A percentile compares a stretch with the other conserved stretches of the same genome.
Evolutionary conservation across 2,797 vertebrate species (phyloP).

Genomic region (Sebastes iracundus): DNA sequence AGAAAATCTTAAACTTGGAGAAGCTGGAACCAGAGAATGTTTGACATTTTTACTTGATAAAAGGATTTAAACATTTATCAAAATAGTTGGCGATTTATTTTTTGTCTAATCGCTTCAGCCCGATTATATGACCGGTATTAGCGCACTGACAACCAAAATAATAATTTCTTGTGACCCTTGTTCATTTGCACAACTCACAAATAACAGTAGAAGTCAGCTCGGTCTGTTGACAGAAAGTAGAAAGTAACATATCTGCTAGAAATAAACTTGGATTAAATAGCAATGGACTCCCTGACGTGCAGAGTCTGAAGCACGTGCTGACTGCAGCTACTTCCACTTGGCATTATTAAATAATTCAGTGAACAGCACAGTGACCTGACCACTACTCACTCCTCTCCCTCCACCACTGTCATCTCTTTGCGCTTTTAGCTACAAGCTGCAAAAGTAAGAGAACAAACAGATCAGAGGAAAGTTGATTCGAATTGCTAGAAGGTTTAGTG

Average conservation of each 20-base stretch:
- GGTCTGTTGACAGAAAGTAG: not conserved
- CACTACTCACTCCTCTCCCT: slow-evolving; percentile 24
- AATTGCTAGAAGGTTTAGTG: not conserved
- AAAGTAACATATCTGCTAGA: slow-evolving; percentile 10
- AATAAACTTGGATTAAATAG: slow-evolving; percentile 4
- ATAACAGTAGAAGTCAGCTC: not conserved
- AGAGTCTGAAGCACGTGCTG: slow-evolving; percentile 10
- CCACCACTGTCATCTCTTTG: slow-evolving; percentile 2
- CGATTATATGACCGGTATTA: not conserved
- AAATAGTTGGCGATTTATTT: not conserved
- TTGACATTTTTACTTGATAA: not conserved
- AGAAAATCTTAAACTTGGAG: not conserved
- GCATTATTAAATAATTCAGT: slow-evolving; percentile 70
- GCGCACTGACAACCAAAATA: not conserved
- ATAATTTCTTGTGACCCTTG: not conserved
- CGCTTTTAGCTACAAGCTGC: slow-evolving; percentile 3
- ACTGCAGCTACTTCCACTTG: slow-evolving; percentile 46
- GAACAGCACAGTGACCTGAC: slow-evolving; percentile 45
- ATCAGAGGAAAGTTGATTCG: not conserved
- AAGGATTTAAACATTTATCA: not conserved
- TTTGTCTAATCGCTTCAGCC: not conserved
- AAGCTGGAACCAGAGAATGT: not conserved
- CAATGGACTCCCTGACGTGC: not conserved
- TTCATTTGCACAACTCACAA: not conserved
- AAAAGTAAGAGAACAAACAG: slow-evolving; percentile 3